phyloP scores from a whole-genome alignment of 1,140 invertebrate species.

The Heliconius nattereri region DNA sequence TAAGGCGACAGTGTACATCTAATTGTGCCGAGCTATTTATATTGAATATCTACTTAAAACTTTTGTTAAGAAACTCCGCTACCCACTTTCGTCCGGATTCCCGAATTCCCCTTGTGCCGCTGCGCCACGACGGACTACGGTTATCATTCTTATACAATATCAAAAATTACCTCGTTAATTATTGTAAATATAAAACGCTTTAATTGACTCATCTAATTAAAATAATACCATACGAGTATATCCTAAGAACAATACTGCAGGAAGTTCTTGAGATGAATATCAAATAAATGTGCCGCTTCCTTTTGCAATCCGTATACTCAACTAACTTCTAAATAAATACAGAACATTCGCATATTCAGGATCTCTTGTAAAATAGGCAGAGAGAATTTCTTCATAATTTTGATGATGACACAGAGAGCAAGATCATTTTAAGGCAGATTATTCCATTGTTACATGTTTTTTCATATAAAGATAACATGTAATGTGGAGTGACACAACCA shows the following conservation, averaged over 20 bases:
- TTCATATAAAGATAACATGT: background rate
- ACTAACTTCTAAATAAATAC: background rate
- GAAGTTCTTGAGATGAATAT: slow-evolving; percentile 5
- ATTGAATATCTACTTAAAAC: no score
- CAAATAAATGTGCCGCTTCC: slow-evolving; percentile 4
- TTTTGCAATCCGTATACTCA: background rate
- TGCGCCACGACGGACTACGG: no score
- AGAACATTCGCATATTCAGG: no score
- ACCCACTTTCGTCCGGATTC: no score
- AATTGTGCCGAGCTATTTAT: no score
- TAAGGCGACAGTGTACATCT: no score
- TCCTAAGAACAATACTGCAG: slow-evolving; percentile 11
- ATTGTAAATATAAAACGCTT: background rate
- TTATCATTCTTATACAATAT: background rate
- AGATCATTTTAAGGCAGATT: background rate
- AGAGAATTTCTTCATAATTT: no score
- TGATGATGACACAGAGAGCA: no score
- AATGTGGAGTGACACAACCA: background rate
- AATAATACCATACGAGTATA: slow-evolving; percentile 1
- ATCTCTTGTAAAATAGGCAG: no score
- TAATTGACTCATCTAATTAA: slow-evolving; percentile 3
- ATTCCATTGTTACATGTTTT: background rate
- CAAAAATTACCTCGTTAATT: background rate
- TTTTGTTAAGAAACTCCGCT: no score
- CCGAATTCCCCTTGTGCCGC: no score